phyloP scores from a whole-genome alignment of 2,888 invertebrate species.

The Mythimna albipuncta region DNA sequence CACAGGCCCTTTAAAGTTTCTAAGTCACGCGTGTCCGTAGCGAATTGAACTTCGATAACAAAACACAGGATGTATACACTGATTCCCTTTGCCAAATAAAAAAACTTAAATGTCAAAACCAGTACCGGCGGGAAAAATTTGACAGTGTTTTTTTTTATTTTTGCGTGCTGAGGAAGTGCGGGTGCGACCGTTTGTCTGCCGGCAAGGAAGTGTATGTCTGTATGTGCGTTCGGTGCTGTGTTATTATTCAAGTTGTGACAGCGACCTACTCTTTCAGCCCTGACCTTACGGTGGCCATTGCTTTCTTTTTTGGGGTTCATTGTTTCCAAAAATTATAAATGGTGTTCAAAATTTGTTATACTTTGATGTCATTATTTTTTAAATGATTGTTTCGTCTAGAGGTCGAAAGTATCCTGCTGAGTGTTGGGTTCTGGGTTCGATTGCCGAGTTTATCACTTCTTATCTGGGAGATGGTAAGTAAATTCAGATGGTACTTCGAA shows the following conservation, averaged over 20 bases:
- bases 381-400: no score
- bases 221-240: slow-evolving; percentile 56
- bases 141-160: slow-evolving; percentile 34
- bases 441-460: not conserved
- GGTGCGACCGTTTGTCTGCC: slow-evolving; percentile 60
- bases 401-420: not conserved
- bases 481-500: no score
- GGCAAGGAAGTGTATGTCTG: slow-evolving; percentile 66
- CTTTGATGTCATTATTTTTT: not conserved
- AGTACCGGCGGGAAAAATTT: slow-evolving; percentile 20
- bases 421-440: not conserved
- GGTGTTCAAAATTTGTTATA: slow-evolving; percentile 22
- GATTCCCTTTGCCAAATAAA: slow-evolving; percentile 15
- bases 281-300: slow-evolving; percentile 76
- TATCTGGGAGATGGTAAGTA: no score
- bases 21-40: slow-evolving; percentile 41
- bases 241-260: slow-evolving; percentile 80
- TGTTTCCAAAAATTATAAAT: slow-evolving; percentile 46
- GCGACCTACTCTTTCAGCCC: slow-evolving; percentile 81
- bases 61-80: slow-evolving; percentile 38
- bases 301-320: slow-evolving; percentile 77
- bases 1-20: slow-evolving; percentile 7
- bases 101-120: slow-evolving; percentile 8
- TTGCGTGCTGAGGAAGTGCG: slow-evolving; percentile 48
- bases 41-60: slow-evolving; percentile 27